phyloP scores from a whole-genome alignment of 2,113 vertebrate species.

The Bubo bubo region DNA sequence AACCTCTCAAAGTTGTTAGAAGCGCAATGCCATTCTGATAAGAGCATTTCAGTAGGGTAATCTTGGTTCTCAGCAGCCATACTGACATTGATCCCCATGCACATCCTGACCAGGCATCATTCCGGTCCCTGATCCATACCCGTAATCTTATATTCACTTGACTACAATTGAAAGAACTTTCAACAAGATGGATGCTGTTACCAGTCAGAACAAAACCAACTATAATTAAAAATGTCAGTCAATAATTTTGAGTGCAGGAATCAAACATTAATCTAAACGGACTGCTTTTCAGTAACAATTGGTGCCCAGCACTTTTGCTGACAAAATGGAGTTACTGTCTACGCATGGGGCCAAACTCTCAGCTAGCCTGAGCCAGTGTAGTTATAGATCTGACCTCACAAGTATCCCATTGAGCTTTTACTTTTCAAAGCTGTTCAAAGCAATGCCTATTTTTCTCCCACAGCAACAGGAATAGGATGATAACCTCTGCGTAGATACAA shows the following conservation, averaged over 20 bases:
- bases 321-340: neutral
- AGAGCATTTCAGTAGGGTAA: accelerated
- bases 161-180: neutral
- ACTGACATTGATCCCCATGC: neutral
- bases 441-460: neutral
- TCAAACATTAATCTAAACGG: neutral
- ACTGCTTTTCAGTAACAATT: neutral
- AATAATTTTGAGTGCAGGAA: neutral
- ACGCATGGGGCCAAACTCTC: neutral
- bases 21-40: neutral
- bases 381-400: neutral
- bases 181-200: neutral
- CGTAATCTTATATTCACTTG: neutral
- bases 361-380: neutral
- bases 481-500: neutral
- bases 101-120: neutral
- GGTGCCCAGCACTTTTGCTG: neutral
- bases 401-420: neutral
- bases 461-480: neutral
- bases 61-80: neutral
- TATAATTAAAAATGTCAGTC: slow-evolving; percentile 18
- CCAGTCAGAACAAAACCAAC: neutral
- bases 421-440: neutral
- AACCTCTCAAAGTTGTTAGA: neutral
- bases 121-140: neutral